A percentile compares a stretch with the other conserved stretches of the same genome.
These are phyloP conservation scores for Psittacus erithacus DNA, from an alignment of 2,113 vertebrate species.

Conservation along the genomic window DNA sequence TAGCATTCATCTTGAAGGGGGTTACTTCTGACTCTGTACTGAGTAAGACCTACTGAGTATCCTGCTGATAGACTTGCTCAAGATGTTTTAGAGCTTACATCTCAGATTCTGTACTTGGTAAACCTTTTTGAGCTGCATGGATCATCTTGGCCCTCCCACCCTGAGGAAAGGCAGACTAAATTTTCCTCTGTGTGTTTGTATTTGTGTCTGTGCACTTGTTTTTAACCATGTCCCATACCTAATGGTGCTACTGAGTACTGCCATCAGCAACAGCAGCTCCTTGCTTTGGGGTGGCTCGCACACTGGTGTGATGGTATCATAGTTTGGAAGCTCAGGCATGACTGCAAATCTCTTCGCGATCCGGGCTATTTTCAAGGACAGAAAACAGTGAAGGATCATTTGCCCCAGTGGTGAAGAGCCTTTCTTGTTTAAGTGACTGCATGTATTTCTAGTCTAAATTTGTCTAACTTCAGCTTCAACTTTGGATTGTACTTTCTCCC, in stretches of 20 bases:
- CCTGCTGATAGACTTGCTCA: not conserved
- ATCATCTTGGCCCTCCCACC: not conserved
- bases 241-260: not conserved
- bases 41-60: constrained; percentile 15
- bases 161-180: not conserved
- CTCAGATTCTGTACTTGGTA: not conserved
- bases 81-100: not conserved
- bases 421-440: not conserved
- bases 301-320: accelerated
- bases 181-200: not conserved
- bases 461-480: not conserved
- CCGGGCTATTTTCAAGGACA: not conserved
- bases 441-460: not conserved
- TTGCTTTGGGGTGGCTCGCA: not conserved
- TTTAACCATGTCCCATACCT: not conserved
- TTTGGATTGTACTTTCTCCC: not conserved
- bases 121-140: not conserved
- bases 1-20: not conserved
- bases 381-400: not conserved
- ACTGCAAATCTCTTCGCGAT: not conserved
- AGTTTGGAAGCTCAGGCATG: not conserved
- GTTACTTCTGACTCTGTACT: constrained; percentile 5
- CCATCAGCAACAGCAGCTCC: not conserved
- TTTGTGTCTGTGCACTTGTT: not conserved
- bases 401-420: not conserved